Percentiles rank a stretch among this genome's conserved stretches.
Conservation (phyloP, 2,888 invertebrate genomes). For the Brenthis hecate region DNA sequence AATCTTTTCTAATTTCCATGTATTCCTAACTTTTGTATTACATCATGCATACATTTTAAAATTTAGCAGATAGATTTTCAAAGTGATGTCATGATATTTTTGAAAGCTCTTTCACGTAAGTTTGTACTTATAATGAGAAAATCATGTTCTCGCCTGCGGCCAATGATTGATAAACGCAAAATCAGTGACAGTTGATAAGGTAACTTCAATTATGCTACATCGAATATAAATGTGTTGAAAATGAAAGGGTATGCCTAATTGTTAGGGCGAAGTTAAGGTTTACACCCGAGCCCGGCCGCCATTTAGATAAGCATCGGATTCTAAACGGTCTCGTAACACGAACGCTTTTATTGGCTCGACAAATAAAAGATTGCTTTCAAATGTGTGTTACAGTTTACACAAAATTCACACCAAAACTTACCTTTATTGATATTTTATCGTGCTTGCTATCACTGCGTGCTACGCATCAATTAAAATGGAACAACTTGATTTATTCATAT, state of each 20-base stretch:
- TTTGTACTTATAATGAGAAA: too few relatives aligned
- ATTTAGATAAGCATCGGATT: conserved; percentile 75
- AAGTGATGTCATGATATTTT: too few relatives aligned
- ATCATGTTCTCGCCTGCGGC: too few relatives aligned
- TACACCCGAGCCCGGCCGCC: conserved; percentile 61
- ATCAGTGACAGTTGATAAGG: background rate
- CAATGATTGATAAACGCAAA: background rate
- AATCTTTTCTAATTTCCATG: too few relatives aligned
- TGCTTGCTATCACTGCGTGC: conserved; percentile 1
- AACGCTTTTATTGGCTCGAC: conserved; percentile 63
- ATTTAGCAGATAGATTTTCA: too few relatives aligned
- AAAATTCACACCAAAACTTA: conserved; percentile 25
- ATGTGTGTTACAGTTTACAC: conserved; percentile 41
- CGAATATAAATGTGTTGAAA: conserved; percentile 29
- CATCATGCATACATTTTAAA: too few relatives aligned
- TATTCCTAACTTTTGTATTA: too few relatives aligned
- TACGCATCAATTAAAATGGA: background rate
- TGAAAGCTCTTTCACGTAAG: too few relatives aligned
- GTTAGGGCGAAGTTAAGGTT: conserved; percentile 65
- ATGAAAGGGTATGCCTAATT: conserved; percentile 46
- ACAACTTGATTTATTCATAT: background rate
- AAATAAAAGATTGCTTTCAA: conserved; percentile 58
- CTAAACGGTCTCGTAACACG: conserved; percentile 71
- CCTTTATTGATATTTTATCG: conserved; percentile 14
- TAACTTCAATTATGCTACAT: conserved; percentile 21